These are phyloP conservation scores for Crenichthys baileyi DNA, from an alignment of 2,797 vertebrate genomes.

Conservation along the genomic window DNA sequence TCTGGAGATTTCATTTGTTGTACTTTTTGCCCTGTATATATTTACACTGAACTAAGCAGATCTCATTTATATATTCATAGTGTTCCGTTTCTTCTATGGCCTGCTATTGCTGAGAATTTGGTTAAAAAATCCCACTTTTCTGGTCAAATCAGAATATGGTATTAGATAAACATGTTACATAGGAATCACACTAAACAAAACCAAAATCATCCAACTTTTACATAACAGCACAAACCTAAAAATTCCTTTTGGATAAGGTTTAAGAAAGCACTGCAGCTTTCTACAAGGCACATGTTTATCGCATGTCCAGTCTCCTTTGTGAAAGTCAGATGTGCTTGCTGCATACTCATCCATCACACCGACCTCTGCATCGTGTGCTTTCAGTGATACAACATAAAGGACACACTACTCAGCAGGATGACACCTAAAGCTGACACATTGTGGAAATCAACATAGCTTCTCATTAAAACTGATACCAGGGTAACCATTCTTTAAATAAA, in stretches of 20 bases:
- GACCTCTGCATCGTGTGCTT: not conserved
- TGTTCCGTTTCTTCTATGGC: not conserved
- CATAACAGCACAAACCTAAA: not conserved
- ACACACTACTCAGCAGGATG: not conserved
- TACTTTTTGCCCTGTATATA: too few species aligned
- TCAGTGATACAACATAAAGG: conserved; percentile 15
- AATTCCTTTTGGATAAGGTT: not conserved
- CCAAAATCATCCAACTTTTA: not conserved
- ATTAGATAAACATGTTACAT: not conserved
- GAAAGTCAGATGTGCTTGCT: conserved; percentile 1
- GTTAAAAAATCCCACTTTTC: not conserved
- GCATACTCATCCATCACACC: not conserved
- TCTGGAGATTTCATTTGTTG: too few species aligned
- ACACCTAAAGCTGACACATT: not conserved
- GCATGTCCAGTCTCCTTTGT: not conserved
- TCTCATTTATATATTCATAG: not conserved
- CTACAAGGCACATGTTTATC: not conserved
- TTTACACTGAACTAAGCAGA: too few species aligned
- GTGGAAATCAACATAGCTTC: conserved; percentile 1
- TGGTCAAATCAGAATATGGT: not conserved
- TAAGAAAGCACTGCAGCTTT: not conserved
- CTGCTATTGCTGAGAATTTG: not conserved
- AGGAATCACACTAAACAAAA: not conserved
- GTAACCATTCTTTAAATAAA: not conserved
- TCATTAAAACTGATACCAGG: not conserved